Percentiles rank a stretch among this genome's conserved stretches.
phyloP scores from a whole-genome alignment of 2,888 invertebrate genomes.

The Periphyllus acericola region DNA sequence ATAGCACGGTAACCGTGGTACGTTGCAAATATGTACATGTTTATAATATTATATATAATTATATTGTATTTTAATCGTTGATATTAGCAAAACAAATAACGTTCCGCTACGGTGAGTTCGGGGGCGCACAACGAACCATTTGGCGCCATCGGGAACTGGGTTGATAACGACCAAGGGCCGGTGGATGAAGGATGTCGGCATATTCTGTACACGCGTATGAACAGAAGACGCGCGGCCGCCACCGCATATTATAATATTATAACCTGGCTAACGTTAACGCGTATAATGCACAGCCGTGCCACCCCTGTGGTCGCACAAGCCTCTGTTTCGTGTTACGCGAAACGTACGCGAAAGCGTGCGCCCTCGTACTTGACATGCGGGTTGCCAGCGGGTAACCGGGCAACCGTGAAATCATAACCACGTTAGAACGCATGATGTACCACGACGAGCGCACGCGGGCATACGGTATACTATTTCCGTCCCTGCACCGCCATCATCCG shows the following conservation, averaged over 20 bases:
- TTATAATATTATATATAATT: too few species aligned
- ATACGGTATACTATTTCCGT: not conserved
- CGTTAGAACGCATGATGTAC: slow-evolving; percentile 58
- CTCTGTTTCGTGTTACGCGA: slow-evolving; percentile 34
- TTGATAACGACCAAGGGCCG: too few species aligned
- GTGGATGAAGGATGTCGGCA: not conserved
- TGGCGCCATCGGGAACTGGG: too few species aligned
- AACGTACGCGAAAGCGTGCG: not conserved
- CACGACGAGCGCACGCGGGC: slow-evolving; percentile 1
- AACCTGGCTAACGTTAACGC: not conserved
- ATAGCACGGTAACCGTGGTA: too few species aligned
- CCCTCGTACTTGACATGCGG: slow-evolving; percentile 16
- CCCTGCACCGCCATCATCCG: not conserved
- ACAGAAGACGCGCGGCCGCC: not conserved
- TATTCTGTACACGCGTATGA: not conserved
- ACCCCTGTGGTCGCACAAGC: not conserved
- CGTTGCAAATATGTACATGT: too few species aligned
- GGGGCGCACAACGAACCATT: too few species aligned
- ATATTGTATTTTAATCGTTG: too few species aligned
- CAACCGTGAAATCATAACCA: slow-evolving; percentile 61
- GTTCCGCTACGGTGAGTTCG: too few species aligned
- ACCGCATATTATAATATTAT: not conserved
- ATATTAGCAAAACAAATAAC: too few species aligned
- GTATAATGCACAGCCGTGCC: not conserved
- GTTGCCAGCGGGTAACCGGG: slow-evolving; percentile 23